phyloP scores from a whole-genome alignment of 1,140 invertebrate species.

The Akabosia matsudoensis region DNA sequence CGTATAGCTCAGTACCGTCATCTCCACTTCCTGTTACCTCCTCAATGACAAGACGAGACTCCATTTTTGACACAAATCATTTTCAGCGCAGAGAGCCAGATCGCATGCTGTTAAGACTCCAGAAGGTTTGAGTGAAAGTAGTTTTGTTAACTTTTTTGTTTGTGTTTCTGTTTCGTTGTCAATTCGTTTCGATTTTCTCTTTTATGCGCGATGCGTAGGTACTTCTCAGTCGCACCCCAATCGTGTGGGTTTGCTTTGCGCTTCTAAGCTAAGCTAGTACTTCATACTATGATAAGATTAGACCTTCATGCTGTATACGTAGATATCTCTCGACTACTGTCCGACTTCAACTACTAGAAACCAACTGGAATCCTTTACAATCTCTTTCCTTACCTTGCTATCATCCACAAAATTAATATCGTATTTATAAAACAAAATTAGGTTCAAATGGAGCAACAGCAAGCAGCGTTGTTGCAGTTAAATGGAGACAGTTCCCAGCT shows the following conservation, averaged over 20 bases:
- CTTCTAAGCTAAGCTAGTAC: no score
- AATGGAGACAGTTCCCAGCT: neutral
- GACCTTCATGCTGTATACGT: no score
- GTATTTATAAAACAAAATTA: no score
- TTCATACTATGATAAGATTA: no score
- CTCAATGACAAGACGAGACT: conserved; percentile 32
- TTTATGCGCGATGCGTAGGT: no score
- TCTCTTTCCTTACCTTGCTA: no score
- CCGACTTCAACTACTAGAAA: no score
- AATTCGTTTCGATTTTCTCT: neutral
- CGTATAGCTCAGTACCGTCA: conserved; percentile 28
- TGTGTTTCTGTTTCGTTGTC: neutral
- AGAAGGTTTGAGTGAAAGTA: conserved; percentile 49
- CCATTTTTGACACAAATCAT: conserved; percentile 39
- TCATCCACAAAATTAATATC: no score
- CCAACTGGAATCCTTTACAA: no score
- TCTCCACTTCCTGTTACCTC: conserved; percentile 32
- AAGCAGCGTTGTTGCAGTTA: neutral
- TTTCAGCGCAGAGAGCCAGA: conserved; percentile 46
- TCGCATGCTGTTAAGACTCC: conserved; percentile 52
- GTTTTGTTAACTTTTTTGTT: neutral
- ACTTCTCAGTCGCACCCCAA: no score
- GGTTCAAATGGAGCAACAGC: conserved; percentile 2
- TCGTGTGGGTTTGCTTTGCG: no score
- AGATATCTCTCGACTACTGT: no score